These are phyloP conservation scores for Bombus affinis DNA, from an alignment of 1,140 invertebrate genomes.

Conservation along the genomic window DNA sequence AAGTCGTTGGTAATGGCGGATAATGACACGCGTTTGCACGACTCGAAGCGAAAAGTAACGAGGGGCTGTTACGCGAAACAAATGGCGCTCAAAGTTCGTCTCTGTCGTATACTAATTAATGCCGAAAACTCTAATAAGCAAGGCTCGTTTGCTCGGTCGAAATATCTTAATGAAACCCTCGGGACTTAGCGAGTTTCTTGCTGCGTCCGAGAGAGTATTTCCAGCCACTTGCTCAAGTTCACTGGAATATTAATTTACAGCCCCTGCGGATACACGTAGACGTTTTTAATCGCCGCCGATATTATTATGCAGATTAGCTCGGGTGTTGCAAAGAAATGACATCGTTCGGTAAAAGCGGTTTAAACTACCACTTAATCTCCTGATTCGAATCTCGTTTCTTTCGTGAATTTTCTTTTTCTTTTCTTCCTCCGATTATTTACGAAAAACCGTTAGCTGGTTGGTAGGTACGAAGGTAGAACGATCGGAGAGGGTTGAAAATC, in stretches of 20 bases:
- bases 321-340: neutral
- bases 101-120: constrained; percentile 62
- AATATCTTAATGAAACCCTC: constrained; percentile 68
- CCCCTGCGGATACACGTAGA: constrained; percentile 14
- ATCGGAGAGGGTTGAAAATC: no score
- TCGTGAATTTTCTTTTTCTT: no score
- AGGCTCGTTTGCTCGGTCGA: constrained; percentile 49
- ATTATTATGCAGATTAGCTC: constrained; percentile 43
- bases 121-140: constrained; percentile 68
- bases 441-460: neutral
- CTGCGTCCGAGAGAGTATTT: constrained; percentile 44
- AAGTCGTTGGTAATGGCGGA: neutral
- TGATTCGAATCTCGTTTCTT: neutral
- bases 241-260: constrained; percentile 66
- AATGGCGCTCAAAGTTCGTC: constrained; percentile 44
- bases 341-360: neutral
- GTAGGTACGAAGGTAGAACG: no score
- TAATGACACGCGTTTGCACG: constrained; percentile 9
- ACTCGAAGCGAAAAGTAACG: neutral
- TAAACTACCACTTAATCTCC: neutral
- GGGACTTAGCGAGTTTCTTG: constrained; percentile 56
- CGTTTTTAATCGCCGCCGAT: constrained; percentile 60
- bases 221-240: constrained; percentile 53
- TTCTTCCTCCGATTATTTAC: neutral
- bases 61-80: constrained; percentile 18